phyloP scores from a whole-genome alignment of 2,113 vertebrate species.

The Cyphotilapia sp. region DNA sequence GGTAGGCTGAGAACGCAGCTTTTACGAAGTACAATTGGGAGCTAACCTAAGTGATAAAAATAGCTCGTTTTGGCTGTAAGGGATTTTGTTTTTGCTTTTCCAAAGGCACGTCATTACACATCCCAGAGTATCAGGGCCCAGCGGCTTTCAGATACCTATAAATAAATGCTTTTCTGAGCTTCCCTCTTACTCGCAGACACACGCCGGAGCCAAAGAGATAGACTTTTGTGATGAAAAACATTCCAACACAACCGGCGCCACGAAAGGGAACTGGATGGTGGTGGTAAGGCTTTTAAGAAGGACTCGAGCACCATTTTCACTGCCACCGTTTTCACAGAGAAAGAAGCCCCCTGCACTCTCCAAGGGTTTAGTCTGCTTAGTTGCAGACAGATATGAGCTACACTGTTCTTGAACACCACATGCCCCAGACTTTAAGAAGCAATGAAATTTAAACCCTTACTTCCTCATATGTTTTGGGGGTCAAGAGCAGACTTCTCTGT shows the following conservation, averaged over 20 bases:
- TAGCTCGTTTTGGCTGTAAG: slow-evolving; percentile 42
- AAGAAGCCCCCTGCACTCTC: slow-evolving; percentile 19
- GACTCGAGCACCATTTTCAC: slow-evolving; percentile 42
- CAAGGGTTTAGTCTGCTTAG: slow-evolving; percentile 10
- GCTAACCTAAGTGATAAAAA: slow-evolving; percentile 53
- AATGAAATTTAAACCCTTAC: neutral
- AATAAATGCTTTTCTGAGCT: slow-evolving; percentile 69
- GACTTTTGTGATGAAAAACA: slow-evolving; percentile 65
- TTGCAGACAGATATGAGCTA: slow-evolving; percentile 9
- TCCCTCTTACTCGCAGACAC: slow-evolving; percentile 25
- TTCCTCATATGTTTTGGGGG: neutral
- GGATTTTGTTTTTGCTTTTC: slow-evolving; percentile 55
- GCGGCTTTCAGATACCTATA: slow-evolving; percentile 68
- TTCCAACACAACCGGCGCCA: slow-evolving; percentile 47
- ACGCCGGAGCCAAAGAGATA: slow-evolving; percentile 54
- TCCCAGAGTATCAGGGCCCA: slow-evolving; percentile 50
- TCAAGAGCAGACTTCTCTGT: neutral
- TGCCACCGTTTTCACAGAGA: slow-evolving; percentile 41
- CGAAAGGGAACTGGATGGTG: slow-evolving; percentile 31
- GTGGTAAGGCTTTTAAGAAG: slow-evolving; percentile 48
- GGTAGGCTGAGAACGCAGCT: slow-evolving; percentile 4
- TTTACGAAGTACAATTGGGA: slow-evolving; percentile 52
- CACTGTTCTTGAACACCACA: neutral
- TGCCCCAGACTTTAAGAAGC: neutral
- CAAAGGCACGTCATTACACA: slow-evolving; percentile 58